Percentiles rank a stretch among this genome's conserved stretches.
Conservation (phyloP, 2,797 vertebrate genomes). For the Sebastiscus albofasciatus region DNA sequence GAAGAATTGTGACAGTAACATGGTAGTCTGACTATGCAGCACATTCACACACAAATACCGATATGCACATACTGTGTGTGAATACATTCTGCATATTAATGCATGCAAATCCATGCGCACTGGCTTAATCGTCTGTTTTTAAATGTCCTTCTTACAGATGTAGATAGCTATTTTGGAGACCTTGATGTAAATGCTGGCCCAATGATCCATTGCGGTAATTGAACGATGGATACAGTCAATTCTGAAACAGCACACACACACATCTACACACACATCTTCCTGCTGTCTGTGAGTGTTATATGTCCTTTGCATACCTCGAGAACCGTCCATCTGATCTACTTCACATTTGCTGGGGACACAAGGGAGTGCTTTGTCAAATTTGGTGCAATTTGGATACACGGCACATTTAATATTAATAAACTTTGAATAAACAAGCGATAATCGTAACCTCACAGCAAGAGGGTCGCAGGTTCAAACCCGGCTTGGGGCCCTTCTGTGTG, state of each 20-base stretch:
- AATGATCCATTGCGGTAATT: neutral
- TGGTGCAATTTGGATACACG: no score
- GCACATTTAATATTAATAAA: no score
- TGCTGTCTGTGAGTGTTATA: neutral
- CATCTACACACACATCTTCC: neutral
- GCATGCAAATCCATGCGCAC: neutral
- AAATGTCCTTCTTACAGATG: neutral
- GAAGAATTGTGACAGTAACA: slow-evolving; percentile 1
- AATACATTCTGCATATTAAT: neutral
- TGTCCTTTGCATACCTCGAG: no score
- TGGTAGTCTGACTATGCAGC: neutral
- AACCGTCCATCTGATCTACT: no score
- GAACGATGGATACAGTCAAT: neutral
- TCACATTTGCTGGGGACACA: no score
- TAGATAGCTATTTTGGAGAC: neutral
- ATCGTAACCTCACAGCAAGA: no score
- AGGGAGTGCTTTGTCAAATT: no score
- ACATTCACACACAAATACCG: neutral
- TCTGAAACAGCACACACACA: no score
- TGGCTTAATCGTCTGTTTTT: neutral
- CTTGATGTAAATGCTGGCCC: neutral
- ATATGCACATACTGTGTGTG: neutral
- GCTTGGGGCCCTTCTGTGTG: no score
- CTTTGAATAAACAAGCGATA: no score
- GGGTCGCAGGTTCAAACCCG: no score